Evolutionary conservation across 2,113 vertebrate genomes (phyloP).

Genomic region (Rhagologus leucostigma): DNA sequence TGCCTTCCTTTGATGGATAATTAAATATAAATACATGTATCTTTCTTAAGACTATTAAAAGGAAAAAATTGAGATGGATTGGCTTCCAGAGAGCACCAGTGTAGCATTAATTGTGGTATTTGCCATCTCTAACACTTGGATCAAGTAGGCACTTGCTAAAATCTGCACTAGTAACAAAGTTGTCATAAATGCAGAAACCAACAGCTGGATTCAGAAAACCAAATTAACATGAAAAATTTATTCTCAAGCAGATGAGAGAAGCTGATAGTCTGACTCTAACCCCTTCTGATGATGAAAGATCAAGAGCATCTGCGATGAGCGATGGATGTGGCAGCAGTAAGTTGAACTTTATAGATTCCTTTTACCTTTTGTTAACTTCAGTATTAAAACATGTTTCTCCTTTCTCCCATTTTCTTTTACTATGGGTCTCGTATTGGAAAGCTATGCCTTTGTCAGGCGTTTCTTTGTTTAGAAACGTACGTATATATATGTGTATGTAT

Average conservation of each 20-base stretch:
- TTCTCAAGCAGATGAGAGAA: conserved; percentile 72
- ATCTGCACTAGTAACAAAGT: not conserved
- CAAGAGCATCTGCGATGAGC: conserved; percentile 70
- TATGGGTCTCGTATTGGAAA: not conserved
- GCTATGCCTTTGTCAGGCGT: not conserved
- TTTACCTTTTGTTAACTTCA: not conserved
- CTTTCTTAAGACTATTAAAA: not conserved
- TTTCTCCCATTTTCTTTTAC: not conserved
- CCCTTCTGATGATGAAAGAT: conserved; percentile 69
- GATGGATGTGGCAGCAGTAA: conserved; percentile 82
- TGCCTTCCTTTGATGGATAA: not conserved
- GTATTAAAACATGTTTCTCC: not conserved
- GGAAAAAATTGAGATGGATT: not conserved
- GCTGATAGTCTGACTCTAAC: conserved; percentile 74
- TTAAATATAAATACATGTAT: not conserved
- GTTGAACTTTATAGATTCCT: conserved; percentile 2
- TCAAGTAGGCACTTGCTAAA: not conserved
- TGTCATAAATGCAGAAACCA: not conserved
- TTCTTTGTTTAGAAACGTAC: not conserved
- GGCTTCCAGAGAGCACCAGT: not conserved
- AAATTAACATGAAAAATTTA: not conserved
- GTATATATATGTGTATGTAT: not conserved
- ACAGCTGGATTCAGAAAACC: not conserved
- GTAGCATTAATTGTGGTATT: not conserved
- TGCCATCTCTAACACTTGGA: not conserved